phyloP scores from a whole-genome alignment of 2,888 invertebrate genomes.

The Drosophila barbarae region DNA sequence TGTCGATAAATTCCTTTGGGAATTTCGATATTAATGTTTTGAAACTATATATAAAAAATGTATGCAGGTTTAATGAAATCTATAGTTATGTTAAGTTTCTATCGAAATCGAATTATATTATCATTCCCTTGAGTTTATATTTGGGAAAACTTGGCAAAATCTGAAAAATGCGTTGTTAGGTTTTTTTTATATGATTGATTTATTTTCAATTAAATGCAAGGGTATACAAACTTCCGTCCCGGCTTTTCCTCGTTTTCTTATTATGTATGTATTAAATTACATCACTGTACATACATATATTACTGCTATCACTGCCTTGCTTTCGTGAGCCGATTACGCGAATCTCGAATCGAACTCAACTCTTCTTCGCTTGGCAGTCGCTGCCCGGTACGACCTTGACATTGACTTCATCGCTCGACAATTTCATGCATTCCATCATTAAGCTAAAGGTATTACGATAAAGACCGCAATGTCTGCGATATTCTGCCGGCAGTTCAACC shows the following conservation, averaged over 20 bases:
- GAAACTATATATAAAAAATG: too few relatives aligned
- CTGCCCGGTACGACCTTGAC: constrained; percentile 23
- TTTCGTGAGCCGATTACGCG: constrained; percentile 5
- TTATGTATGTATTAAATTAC: too few relatives aligned
- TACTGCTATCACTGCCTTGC: constrained; percentile 5
- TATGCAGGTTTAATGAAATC: too few relatives aligned
- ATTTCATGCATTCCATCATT: constrained; percentile 11
- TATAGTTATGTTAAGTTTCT: too few relatives aligned
- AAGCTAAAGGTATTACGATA: constrained; percentile 1
- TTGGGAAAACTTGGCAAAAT: too few relatives aligned
- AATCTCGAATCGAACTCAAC: not conserved
- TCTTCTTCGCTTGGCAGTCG: not conserved
- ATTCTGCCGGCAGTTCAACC: constrained; percentile 8
- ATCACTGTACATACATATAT: too few relatives aligned
- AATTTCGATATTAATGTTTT: too few relatives aligned
- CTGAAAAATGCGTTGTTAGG: too few relatives aligned
- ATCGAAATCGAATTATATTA: too few relatives aligned
- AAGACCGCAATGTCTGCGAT: not conserved
- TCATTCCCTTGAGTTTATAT: too few relatives aligned
- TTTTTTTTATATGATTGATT: not conserved
- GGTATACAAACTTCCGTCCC: not conserved
- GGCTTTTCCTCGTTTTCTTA: too few relatives aligned
- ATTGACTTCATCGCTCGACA: constrained; percentile 10
- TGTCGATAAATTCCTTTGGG: too few relatives aligned
- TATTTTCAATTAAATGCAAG: not conserved